phyloP scores from a whole-genome alignment of 2,888 invertebrate genomes.

The Cephus spinipes region DNA sequence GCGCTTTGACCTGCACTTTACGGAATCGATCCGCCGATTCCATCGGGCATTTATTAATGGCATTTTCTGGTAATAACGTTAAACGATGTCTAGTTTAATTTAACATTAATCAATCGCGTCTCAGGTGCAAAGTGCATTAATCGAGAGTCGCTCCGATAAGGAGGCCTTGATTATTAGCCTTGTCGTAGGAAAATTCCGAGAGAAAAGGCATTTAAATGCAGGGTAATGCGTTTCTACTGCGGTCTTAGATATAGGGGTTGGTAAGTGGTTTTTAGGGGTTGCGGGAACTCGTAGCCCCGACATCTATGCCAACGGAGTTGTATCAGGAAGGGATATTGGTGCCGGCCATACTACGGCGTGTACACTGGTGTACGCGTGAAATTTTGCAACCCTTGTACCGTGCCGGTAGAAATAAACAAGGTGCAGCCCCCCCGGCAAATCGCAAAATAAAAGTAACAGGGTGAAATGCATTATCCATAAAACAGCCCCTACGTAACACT shows the following conservation, averaged over 20 bases:
- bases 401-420: not conserved
- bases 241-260: not conserved
- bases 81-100: not conserved
- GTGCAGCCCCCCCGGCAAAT: not conserved
- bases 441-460: conserved; percentile 33
- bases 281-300: not conserved
- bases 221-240: not conserved
- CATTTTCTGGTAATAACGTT: not conserved
- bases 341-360: not conserved
- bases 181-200: not conserved
- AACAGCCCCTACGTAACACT: conserved; percentile 35
- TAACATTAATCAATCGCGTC: not conserved
- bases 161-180: not conserved
- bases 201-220: not conserved
- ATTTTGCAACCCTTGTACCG: not conserved
- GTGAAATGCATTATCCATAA: conserved; percentile 46
- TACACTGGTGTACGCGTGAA: not conserved
- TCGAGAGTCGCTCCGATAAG: not conserved
- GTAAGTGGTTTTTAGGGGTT: not conserved
- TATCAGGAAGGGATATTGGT: not conserved
- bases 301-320: not conserved
- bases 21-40: not conserved
- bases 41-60: not conserved
- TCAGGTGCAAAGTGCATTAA: not conserved
- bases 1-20: not conserved